Evolutionary conservation across 2,888 invertebrate species (phyloP).

Genomic region (Zaprionus lineosus): DNA sequence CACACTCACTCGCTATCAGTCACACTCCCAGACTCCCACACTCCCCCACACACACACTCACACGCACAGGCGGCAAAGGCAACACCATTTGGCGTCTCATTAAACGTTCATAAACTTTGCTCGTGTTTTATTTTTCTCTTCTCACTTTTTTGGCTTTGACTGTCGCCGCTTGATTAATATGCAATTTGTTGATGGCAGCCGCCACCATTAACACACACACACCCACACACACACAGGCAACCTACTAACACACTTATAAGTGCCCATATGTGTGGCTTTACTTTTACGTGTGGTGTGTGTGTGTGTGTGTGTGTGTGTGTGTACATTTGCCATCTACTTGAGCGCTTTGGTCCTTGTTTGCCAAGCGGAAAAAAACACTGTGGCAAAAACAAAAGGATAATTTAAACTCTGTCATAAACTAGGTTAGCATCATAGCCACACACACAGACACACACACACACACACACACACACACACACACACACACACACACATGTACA

Average conservation of each 20-base stretch:
- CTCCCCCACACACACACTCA: slow-evolving; percentile 1
- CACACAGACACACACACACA: slow-evolving; percentile 20
- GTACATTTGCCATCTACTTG: slow-evolving; percentile 37
- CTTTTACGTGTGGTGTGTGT: too few relatives aligned
- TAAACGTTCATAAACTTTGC: slow-evolving; percentile 63
- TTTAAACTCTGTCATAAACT: slow-evolving; percentile 76
- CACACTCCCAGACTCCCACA: not conserved
- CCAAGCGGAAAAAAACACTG: slow-evolving; percentile 63
- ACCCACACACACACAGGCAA: slow-evolving; percentile 30
- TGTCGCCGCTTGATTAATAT: slow-evolving; percentile 66
- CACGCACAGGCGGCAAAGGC: slow-evolving; percentile 13
- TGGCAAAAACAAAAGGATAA: slow-evolving; percentile 73
- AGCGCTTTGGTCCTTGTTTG: slow-evolving; percentile 62
- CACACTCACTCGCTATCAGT: too few relatives aligned
- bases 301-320: slow-evolving; percentile 9
- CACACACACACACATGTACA: slow-evolving; percentile 12
- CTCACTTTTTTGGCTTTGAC: slow-evolving; percentile 34
- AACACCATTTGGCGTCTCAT: slow-evolving; percentile 60
- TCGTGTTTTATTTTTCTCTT: slow-evolving; percentile 23
- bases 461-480: slow-evolving; percentile 9
- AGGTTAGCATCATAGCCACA: slow-evolving; percentile 66
- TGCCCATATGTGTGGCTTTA: too few relatives aligned
- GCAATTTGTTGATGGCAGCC: slow-evolving; percentile 70
- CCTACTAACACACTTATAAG: slow-evolving; percentile 48
- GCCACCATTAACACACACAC: slow-evolving; percentile 59